Conservation (phyloP, 2,888 invertebrate genomes). For the Hybos culiciformis region DNA sequence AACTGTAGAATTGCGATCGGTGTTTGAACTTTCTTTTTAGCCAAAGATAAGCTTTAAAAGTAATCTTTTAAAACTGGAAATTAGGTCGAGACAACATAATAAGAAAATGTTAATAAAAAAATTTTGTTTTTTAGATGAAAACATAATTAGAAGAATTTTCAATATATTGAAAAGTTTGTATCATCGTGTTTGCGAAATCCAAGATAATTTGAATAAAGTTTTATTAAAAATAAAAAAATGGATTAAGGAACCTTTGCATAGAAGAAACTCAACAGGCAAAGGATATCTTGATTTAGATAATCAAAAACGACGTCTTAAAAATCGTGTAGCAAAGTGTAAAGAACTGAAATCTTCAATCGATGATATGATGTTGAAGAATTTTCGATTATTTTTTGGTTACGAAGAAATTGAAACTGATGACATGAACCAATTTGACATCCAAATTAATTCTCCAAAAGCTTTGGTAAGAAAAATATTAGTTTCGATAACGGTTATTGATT, state of each 20-base stretch:
- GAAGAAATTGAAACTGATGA: no score
- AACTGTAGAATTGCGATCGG: no score
- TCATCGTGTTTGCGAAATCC: slow-evolving; percentile 28
- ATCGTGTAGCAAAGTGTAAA: slow-evolving; percentile 24
- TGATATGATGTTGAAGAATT: slow-evolving; percentile 27
- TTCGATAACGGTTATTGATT: not conserved
- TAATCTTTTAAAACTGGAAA: no score
- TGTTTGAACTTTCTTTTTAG: no score
- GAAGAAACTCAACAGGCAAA: slow-evolving; percentile 42
- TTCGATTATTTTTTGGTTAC: slow-evolving; percentile 23
- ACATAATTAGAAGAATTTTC: slow-evolving; percentile 22
- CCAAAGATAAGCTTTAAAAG: no score
- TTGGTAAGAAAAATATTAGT: not conserved
- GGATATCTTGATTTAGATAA: slow-evolving; percentile 26
- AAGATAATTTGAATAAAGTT: slow-evolving; percentile 49
- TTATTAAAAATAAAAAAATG: slow-evolving; percentile 48
- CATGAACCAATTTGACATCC: slow-evolving; percentile 19
- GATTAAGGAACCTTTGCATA: slow-evolving; percentile 61
- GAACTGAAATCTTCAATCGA: slow-evolving; percentile 26
- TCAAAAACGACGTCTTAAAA: slow-evolving; percentile 25
- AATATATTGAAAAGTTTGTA: slow-evolving; percentile 21
- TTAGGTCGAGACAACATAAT: no score
- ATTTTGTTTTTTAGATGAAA: slow-evolving; percentile 18
- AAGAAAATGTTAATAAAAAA: no score
- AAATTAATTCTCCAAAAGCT: no score